A percentile compares a stretch with the other conserved stretches of the same genome.
Evolutionary conservation across 2,797 vertebrate genomes (phyloP).

Genomic region (Botia kubotai): DNA sequence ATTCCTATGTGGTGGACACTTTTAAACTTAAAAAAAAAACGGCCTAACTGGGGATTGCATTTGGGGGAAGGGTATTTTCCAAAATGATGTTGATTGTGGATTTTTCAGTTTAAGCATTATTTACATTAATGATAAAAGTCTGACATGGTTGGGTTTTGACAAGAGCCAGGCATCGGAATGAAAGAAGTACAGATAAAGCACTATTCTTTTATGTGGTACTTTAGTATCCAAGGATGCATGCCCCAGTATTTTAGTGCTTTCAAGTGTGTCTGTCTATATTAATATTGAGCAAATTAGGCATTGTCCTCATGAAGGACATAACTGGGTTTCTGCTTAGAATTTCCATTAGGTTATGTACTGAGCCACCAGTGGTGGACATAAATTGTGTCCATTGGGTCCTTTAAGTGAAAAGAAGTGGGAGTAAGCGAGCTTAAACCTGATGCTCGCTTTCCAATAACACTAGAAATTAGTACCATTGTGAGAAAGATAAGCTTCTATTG

Average conservation of each 20-base stretch:
- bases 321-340: constrained; percentile 16
- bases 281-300: background rate
- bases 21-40: constrained; percentile 41
- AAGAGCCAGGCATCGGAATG: background rate
- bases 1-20: constrained; percentile 50
- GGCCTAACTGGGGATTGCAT: constrained; percentile 32
- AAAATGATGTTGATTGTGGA: constrained; percentile 34
- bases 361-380: constrained; percentile 40
- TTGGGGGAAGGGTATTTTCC: constrained; percentile 33
- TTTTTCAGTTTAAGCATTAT: constrained; percentile 25
- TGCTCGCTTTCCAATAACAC: constrained; percentile 39
- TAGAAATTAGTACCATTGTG: constrained; percentile 19
- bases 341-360: constrained; percentile 45
- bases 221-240: constrained; percentile 12
- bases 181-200: background rate
- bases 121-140: background rate
- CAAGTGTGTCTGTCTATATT: background rate
- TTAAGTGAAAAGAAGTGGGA: constrained; percentile 20
- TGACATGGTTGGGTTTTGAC: background rate
- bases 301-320: constrained; percentile 17
- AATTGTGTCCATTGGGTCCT: constrained; percentile 33
- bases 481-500: constrained; percentile 32
- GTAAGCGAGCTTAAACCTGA: constrained; percentile 26
- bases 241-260: background rate
- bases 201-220: background rate